phyloP scores from a whole-genome alignment of 2,113 vertebrate genomes.

The Dipodomys spectabilis region DNA sequence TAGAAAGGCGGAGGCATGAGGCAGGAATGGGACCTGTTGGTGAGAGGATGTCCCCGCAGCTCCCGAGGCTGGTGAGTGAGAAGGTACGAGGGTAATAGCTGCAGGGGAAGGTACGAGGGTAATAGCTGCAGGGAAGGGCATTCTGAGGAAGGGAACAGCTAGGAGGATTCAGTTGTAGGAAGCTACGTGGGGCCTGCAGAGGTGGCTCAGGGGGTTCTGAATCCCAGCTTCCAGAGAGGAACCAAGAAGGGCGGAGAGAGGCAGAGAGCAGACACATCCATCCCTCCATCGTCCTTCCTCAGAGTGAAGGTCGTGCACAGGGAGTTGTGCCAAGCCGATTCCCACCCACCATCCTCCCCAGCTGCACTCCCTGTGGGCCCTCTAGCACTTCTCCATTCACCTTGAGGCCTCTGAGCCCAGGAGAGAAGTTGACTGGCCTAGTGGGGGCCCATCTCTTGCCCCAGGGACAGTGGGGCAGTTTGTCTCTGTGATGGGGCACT shows the following conservation, averaged over 20 bases:
- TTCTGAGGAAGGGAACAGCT: neutral
- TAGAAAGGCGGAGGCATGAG: neutral
- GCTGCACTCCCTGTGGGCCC: rapidly evolving
- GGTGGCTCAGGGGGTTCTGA: too few relatives aligned
- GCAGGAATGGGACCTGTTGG: neutral
- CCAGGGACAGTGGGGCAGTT: neutral
- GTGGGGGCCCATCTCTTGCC: neutral
- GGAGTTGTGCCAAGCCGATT: neutral
- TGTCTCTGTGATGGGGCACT: rapidly evolving
- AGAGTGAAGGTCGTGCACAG: neutral
- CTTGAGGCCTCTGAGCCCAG: neutral
- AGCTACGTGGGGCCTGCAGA: neutral
- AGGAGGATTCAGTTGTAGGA: neutral
- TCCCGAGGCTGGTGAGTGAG: neutral
- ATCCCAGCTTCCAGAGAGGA: neutral
- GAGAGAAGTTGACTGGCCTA: neutral
- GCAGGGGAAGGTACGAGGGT: neutral
- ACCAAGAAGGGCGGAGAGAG: neutral
- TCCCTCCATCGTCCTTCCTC: rapidly evolving
- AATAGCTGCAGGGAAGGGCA: neutral
- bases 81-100: neutral
- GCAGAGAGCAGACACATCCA: neutral
- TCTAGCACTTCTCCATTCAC: neutral
- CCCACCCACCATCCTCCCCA: rapidly evolving
- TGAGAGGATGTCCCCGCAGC: neutral